phyloP scores from a whole-genome alignment of 2,797 vertebrate genomes.

The Phrynocephalus vlangalii region DNA sequence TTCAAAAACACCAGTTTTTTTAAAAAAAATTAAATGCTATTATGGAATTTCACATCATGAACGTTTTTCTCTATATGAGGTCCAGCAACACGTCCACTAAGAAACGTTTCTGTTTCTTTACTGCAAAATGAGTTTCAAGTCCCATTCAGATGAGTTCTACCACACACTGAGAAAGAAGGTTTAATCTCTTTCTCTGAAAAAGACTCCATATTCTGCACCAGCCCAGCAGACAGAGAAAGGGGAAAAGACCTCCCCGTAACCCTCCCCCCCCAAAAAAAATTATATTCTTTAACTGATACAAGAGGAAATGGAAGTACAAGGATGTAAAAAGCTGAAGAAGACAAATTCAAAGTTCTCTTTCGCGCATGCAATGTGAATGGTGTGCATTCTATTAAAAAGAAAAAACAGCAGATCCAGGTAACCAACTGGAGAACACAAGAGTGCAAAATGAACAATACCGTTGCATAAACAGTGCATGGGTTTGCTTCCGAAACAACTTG shows the following conservation, averaged over 20 bases:
- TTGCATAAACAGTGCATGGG: slow-evolving; percentile 78
- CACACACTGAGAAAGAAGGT: background rate
- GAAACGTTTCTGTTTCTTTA: background rate
- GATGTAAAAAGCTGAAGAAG: background rate
- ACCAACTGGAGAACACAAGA: background rate
- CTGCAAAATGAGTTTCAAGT: background rate
- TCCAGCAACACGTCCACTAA: background rate
- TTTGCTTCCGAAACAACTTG: slow-evolving; percentile 84
- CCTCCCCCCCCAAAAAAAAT: too few species aligned
- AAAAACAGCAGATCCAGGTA: background rate
- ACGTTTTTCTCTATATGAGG: background rate
- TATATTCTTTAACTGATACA: background rate
- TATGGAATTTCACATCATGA: background rate
- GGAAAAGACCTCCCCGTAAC: background rate
- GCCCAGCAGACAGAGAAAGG: background rate
- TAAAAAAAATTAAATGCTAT: background rate
- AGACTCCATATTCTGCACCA: background rate
- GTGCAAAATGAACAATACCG: slow-evolving; percentile 75
- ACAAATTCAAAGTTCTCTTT: background rate
- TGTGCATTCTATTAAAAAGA: background rate
- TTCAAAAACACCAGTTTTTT: background rate
- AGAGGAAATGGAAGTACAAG: background rate
- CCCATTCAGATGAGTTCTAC: background rate
- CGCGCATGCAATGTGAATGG: background rate
- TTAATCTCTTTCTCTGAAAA: background rate